These are phyloP conservation scores for Enteromius unitaeniatus DNA, from an alignment of 2,797 vertebrate species.

Conservation along the genomic window DNA sequence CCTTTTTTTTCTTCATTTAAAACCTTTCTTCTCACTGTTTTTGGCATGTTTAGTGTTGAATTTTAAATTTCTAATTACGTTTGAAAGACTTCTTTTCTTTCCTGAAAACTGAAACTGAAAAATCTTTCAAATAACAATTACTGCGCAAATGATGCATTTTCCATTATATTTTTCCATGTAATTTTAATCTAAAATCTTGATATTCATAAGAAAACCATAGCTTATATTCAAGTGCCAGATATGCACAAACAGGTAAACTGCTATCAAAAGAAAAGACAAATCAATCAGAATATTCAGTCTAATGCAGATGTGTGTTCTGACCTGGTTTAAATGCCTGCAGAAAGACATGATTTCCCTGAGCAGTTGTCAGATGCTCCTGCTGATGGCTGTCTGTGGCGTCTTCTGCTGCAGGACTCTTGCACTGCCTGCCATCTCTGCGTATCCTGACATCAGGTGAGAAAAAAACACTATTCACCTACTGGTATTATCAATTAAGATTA, in stretches of 20 bases:
- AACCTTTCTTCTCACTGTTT: too few species aligned
- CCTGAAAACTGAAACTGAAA: too few species aligned
- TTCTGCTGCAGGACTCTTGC: conserved; percentile 55
- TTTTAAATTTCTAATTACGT: too few species aligned
- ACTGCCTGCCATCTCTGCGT: conserved; percentile 54
- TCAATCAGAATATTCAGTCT: neutral
- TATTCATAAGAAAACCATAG: neutral
- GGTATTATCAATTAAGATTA: neutral
- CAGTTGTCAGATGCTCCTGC: conserved; percentile 38
- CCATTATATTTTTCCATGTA: neutral
- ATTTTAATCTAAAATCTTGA: neutral
- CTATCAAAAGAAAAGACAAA: neutral
- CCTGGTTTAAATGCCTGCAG: conserved; percentile 3
- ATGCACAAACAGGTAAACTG: neutral
- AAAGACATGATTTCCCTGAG: conserved; percentile 31
- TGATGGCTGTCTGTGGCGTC: conserved; percentile 46
- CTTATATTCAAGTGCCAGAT: neutral
- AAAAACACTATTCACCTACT: neutral
- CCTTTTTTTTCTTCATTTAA: too few species aligned
- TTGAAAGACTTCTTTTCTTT: too few species aligned
- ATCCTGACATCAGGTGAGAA: conserved; percentile 56
- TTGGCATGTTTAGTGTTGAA: too few species aligned
- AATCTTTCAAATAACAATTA: neutral
- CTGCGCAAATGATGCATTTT: neutral
- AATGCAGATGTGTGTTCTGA: conserved; percentile 1